phyloP scores from a whole-genome alignment of 1,140 invertebrate genomes.

The Drosophila neocordata region DNA sequence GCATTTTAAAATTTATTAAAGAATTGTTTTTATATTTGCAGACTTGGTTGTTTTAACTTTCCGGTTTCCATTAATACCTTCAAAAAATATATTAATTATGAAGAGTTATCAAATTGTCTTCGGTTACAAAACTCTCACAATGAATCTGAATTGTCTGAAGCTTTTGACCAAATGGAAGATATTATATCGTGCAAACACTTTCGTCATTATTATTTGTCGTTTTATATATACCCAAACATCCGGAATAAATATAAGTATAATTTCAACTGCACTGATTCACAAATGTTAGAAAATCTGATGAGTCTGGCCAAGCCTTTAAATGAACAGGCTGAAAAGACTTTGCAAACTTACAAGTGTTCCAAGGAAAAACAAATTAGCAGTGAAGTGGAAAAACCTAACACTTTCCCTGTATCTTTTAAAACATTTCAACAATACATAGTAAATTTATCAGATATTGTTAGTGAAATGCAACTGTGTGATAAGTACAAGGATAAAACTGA shows the following conservation, averaged over 20 bases:
- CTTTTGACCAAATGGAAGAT: not conserved
- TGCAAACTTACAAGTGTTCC: not conserved
- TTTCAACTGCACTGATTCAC: not conserved
- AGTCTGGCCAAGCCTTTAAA: constrained; percentile 7
- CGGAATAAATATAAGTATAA: not conserved
- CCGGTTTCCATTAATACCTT: constrained; percentile 16
- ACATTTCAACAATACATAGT: not conserved
- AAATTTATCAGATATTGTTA: constrained; percentile 6
- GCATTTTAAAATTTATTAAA: too few relatives aligned
- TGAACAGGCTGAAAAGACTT: not conserved
- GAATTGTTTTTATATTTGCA: not conserved
- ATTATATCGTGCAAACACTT: not conserved
- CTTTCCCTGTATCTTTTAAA: not conserved
- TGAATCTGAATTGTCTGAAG: not conserved
- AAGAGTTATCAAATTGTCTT: not conserved
- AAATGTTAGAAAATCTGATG: constrained; percentile 1
- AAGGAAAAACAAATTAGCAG: not conserved
- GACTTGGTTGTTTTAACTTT: not conserved
- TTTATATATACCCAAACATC: constrained; percentile 1
- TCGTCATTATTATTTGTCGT: not conserved
- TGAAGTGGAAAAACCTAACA: not conserved
- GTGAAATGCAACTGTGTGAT: constrained; percentile 7
- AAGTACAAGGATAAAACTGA: constrained; percentile 3
- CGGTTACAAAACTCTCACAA: not conserved
- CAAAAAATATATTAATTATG: not conserved